Conservation (phyloP, 2,113 vertebrate species). For the Vimba vimba region DNA sequence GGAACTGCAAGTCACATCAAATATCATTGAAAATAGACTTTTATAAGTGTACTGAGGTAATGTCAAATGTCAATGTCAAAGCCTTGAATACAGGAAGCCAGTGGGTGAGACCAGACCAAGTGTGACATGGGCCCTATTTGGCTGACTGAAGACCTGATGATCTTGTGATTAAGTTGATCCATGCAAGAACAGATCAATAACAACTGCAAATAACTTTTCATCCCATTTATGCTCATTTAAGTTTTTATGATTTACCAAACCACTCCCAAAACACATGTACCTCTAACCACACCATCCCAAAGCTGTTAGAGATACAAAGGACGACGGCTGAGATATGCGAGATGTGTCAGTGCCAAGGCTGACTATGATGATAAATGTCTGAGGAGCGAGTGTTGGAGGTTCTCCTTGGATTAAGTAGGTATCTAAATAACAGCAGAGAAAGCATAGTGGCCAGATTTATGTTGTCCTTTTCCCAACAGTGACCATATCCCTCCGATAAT, state of each 20-base stretch:
- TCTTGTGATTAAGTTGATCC: background rate
- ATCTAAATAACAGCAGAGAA: conserved; percentile 48
- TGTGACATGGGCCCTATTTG: background rate
- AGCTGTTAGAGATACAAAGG: conserved; percentile 18
- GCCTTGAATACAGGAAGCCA: background rate
- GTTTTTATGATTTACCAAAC: background rate
- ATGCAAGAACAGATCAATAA: too few relatives aligned
- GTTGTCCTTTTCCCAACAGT: background rate
- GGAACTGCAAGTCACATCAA: background rate
- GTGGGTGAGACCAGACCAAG: background rate
- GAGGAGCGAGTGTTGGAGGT: conserved; percentile 14
- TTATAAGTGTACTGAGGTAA: background rate
- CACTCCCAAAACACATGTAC: background rate
- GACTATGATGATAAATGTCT: conserved; percentile 50
- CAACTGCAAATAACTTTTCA: background rate
- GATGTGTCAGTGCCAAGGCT: conserved; percentile 37
- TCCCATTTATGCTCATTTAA: background rate
- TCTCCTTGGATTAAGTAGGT: conserved; percentile 41
- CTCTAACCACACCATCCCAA: background rate
- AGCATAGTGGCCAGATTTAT: conserved; percentile 15
- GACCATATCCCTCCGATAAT: background rate
- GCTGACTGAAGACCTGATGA: background rate
- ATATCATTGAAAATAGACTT: background rate
- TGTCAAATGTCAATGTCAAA: background rate
- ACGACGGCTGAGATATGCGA: background rate